Percentiles rank a stretch among this genome's conserved stretches.
Evolutionary conservation across 2,797 vertebrate species (phyloP).

Genomic region (Ceryle rudis): DNA sequence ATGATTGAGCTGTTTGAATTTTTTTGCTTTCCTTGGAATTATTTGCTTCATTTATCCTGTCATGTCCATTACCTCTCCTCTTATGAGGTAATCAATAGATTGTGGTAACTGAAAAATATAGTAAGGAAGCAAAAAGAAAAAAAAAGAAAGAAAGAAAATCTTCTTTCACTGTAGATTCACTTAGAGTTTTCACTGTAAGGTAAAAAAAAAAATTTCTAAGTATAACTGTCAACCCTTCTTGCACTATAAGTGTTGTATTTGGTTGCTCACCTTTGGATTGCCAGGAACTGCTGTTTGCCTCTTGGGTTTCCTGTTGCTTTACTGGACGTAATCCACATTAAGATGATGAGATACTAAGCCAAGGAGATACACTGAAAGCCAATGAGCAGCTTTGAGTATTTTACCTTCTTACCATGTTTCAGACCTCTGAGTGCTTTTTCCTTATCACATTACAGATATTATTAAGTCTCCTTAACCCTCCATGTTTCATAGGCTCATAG

Average conservation of each 20-base stretch:
- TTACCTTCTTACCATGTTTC: background rate
- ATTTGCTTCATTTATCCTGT: background rate
- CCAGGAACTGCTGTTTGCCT: background rate
- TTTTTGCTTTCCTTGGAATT: background rate
- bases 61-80: background rate
- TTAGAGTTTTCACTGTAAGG: background rate
- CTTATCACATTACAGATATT: background rate
- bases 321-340: background rate
- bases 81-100: background rate
- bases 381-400: background rate
- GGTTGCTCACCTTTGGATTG: background rate
- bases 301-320: background rate
- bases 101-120: background rate
- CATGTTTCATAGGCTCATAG: rapidly evolving
- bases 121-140: background rate
- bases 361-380: background rate
- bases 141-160: background rate
- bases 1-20: background rate
- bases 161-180: background rate
- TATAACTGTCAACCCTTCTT: background rate
- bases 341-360: background rate
- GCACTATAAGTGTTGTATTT: background rate
- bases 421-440: background rate
- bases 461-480: background rate
- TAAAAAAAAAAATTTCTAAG: background rate